A percentile compares a stretch with the other conserved stretches of the same genome.
Conservation (phyloP, 2,888 invertebrate genomes). For the Aporophyla nigra region DNA sequence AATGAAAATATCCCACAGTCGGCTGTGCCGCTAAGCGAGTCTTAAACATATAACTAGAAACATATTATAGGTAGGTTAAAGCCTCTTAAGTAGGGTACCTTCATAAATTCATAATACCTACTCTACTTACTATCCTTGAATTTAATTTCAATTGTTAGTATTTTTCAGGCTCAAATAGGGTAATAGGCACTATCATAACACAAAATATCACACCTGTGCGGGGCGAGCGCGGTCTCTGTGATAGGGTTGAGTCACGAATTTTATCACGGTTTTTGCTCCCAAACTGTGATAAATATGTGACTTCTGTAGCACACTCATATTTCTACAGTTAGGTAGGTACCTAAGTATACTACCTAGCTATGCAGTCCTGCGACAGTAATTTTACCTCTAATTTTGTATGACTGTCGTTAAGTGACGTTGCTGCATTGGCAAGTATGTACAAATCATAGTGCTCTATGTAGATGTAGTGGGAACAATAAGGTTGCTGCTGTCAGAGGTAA, state of each 20-base stretch:
- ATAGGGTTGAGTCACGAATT: too few species aligned
- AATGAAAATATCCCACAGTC: background rate
- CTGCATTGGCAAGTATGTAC: background rate
- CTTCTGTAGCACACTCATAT: background rate
- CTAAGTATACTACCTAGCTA: background rate
- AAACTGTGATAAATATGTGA: too few species aligned
- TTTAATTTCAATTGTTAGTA: conserved; percentile 8
- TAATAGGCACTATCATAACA: background rate
- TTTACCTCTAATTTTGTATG: background rate
- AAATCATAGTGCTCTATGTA: too few species aligned
- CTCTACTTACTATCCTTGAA: conserved; percentile 9
- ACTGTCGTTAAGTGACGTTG: background rate
- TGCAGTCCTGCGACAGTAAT: background rate
- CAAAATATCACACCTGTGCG: background rate
- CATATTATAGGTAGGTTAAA: background rate
- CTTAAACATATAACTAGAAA: conserved; percentile 11
- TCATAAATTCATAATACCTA: background rate
- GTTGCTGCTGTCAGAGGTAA: background rate
- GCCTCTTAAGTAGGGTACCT: background rate
- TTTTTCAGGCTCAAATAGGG: background rate
- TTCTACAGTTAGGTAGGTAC: background rate
- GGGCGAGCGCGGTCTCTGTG: too few species aligned
- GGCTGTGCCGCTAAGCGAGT: conserved; percentile 16
- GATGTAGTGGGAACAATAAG: background rate
- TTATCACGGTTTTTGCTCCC: too few species aligned